Evolutionary conservation across 2,113 vertebrate species (phyloP), one percentile per base, ranked within the genome.

Genomic region (Ciconia maguari): DNA sequence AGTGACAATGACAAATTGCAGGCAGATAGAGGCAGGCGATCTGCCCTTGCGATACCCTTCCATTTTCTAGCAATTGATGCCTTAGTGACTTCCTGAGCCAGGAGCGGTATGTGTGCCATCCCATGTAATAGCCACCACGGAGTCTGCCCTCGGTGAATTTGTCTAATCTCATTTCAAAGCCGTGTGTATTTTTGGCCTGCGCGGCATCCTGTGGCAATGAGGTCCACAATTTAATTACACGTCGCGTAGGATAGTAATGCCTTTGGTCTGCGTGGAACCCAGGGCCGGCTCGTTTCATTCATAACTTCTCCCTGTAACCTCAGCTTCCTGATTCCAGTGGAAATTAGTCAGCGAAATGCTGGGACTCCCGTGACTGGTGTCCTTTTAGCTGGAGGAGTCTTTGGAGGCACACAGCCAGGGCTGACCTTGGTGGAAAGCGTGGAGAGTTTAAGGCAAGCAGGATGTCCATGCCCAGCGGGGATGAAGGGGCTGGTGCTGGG

Each of bases 141-240:
- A 79, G 84, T 8, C 91, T 91, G 94, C 69, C 61, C 86, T 79
- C 11, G 0, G 16, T 79, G 74, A 79, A 69, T 94, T 94, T 68
- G 57, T 79, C 93, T 95, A 71, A 96, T 97, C 95, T 93, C 87
- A 24, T 95, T 91, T 96, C 96, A 96, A 94, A 96, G 94, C 62
- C 1, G 0, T 8, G 84, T 60, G 74, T 96, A 96, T 95, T 96
- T 97, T 89, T 96, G 96, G 93, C 89, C 68, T 10, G 10, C 0
- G 0, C 0, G 4, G 93, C 93, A 96, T 96, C 95, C 94, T 95
- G 91, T 89, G 93, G 95, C 27, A 2, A 11, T 16, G 34, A 95
- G 74, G 66, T 75, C 83, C 91, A 85, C 91, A 94, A 52, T 87
- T 91, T 96, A 95, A 96, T 96, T 82, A 85, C 89, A 96, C 1